Evolutionary conservation across 2,888 invertebrate species (phyloP), one percentile per base, ranked within the genome.

Genomic region (Alviniconcha strummeri): DNA sequence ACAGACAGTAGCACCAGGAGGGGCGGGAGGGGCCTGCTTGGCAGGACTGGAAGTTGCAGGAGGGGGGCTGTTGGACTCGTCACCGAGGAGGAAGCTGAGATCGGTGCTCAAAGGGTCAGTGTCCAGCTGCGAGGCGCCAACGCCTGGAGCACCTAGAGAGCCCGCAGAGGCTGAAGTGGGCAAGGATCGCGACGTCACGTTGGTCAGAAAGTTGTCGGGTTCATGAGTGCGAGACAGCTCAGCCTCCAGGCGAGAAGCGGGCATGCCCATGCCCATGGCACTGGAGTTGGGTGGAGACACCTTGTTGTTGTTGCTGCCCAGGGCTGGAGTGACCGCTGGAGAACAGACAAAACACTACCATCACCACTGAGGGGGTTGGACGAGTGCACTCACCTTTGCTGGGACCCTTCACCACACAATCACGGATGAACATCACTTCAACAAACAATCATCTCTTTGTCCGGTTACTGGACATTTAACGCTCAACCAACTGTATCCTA

Each of bases 1-100:
- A 92, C 92, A 91, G 76, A 92, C 88, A 77, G 91, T 92, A 55
- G 92, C 92, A 19, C 93, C 92, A 72, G 92, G 92, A 5, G 92
- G 92, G 19, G 91, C 91, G 54, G 90, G 91, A 36, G 90, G 90
- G 54, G 89, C 87, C 54, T 89, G 88, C 83, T 91, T 92, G 7
- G 79, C 60, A 36, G 90, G 89, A 55, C 88, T 89, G 36, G 91
- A 55, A 4, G 77, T 56, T 7, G 75, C 5, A 11, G 15, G 90
- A 85, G 90, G 90, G 67, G 92, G 92, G 88, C 92, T 92, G 81
- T 88, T 89, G 0, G 89, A 89, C 60, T 92, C 91, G n/a, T 92
- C 90, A 82, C 89, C 89, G 57, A 91, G 86, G 52, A 82, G 77
- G 56, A 76, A 77, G 77, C 69, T 77, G 19, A 82, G 77, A 52